Percentiles rank a stretch among this genome's conserved stretches.
These are phyloP conservation scores for Mimachlamys varia DNA, from an alignment of 2,888 invertebrate genomes.

Conservation along the genomic window DNA sequence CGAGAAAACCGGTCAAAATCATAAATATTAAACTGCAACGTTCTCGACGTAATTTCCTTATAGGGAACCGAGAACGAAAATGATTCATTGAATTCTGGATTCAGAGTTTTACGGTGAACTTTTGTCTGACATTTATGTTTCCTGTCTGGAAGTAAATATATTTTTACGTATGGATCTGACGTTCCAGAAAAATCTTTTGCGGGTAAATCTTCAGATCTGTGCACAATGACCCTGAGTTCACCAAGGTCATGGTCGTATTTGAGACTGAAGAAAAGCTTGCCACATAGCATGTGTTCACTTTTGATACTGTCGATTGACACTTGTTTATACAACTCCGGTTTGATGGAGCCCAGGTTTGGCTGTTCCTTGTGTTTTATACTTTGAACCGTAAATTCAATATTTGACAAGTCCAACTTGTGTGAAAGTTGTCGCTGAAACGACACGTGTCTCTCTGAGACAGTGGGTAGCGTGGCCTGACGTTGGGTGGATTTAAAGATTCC, in stretches of 20 bases:
- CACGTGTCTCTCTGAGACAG: conserved; percentile 91
- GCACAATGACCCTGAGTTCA: conserved; percentile 90
- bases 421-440: conserved; percentile 92
- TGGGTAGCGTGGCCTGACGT: conserved; percentile 92
- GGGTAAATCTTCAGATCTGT: conserved; percentile 88
- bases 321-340: conserved; percentile 83
- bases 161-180: conserved; percentile 94
- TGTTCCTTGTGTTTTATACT: conserved; percentile 82
- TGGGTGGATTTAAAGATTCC: conserved; percentile 82
- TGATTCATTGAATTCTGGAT: conserved; percentile 92
- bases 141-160: conserved; percentile 91
- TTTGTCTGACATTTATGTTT: conserved; percentile 94
- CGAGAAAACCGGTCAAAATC: conserved; percentile 94
- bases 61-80: conserved; percentile 92
- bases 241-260: conserved; percentile 92
- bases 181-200: conserved; percentile 91
- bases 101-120: conserved; percentile 89
- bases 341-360: conserved; percentile 74
- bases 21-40: conserved; percentile 93
- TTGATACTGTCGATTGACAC: conserved; percentile 73
- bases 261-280: conserved; percentile 91
- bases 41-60: conserved; percentile 89
- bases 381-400: conserved; percentile 88
- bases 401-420: conserved; percentile 89
- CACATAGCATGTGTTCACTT: conserved; percentile 83